These are phyloP conservation scores for Corythornis leucogaster DNA, from an alignment of 2,797 vertebrate species.

Conservation along the genomic window DNA sequence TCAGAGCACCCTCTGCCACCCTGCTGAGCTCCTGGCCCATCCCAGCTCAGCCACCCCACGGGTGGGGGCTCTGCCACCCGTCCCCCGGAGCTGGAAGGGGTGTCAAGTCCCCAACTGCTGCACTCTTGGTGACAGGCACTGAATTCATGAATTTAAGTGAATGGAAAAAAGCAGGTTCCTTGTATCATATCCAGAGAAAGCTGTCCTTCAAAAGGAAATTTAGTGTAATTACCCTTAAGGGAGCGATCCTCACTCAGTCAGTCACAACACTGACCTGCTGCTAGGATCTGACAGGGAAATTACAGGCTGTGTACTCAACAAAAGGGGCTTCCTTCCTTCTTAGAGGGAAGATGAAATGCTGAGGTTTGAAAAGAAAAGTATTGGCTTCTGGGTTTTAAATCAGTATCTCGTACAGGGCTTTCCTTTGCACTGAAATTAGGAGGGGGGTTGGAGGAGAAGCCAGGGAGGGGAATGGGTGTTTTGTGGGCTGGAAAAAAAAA, in stretches of 20 bases:
- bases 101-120: conserved; percentile 13
- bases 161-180: conserved; percentile 70
- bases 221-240: conserved; percentile 83
- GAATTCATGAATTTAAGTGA: conserved; percentile 74
- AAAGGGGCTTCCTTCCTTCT: conserved; percentile 74
- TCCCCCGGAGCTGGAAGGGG: background rate
- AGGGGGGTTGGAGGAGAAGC: background rate
- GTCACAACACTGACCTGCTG: conserved; percentile 87
- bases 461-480: background rate
- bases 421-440: background rate
- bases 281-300: conserved; percentile 82
- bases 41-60: background rate
- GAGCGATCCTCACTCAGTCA: conserved; percentile 82
- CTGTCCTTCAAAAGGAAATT: conserved; percentile 82
- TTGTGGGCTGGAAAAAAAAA: background rate
- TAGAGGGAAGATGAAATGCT: conserved; percentile 41
- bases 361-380: conserved; percentile 72
- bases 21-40: background rate
- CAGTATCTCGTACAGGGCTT: background rate
- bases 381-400: conserved; percentile 58
- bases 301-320: conserved; percentile 80
- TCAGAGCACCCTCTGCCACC: background rate
- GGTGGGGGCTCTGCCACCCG: background rate
- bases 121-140: conserved; percentile 50
- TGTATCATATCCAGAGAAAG: conserved; percentile 79